A percentile compares a stretch with the other conserved stretches of the same genome.
Conservation (phyloP, 2,888 invertebrate genomes). For the Callyntrura sp. region DNA sequence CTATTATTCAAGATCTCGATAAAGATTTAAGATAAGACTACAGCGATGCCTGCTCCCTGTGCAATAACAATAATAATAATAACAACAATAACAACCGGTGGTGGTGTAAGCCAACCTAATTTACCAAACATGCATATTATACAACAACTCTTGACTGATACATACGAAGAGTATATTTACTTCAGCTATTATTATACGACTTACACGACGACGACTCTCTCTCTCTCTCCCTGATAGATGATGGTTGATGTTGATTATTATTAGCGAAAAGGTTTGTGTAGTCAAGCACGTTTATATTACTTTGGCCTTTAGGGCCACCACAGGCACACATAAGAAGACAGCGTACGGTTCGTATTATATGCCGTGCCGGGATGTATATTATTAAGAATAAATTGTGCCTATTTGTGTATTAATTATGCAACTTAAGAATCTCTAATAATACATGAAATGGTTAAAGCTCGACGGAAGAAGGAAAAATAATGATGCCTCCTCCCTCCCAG, state of each 20-base stretch:
- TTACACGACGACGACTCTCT: not conserved
- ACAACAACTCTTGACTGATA: not conserved
- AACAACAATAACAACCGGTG: constrained; percentile 69
- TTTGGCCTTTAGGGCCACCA: constrained; percentile 69
- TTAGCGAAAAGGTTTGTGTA: constrained; percentile 64
- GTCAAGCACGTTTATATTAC: constrained; percentile 24
- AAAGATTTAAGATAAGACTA: constrained; percentile 67
- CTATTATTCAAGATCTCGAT: constrained; percentile 46
- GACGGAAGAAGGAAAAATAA: constrained; percentile 64
- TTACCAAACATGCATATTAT: constrained; percentile 55
- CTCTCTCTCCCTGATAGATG: not conserved
- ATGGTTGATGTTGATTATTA: constrained; percentile 57
- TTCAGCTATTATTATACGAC: not conserved
- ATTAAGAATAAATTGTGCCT: constrained; percentile 65
- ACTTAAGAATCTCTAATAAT: constrained; percentile 66
- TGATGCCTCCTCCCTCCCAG: constrained; percentile 73
- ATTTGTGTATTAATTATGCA: constrained; percentile 75
- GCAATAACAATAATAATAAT: constrained; percentile 72
- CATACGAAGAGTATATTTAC: too few relatives aligned
- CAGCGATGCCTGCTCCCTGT: constrained; percentile 53
- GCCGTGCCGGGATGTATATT: constrained; percentile 54
- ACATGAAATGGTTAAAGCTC: constrained; percentile 51
- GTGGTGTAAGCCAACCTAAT: constrained; percentile 45
- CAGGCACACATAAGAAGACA: constrained; percentile 35
- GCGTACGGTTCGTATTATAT: constrained; percentile 30